Percentiles rank a stretch among this genome's conserved stretches.
Evolutionary conservation across 2,113 vertebrate genomes (phyloP).

Genomic region (Oncorhynchus mykiss): DNA sequence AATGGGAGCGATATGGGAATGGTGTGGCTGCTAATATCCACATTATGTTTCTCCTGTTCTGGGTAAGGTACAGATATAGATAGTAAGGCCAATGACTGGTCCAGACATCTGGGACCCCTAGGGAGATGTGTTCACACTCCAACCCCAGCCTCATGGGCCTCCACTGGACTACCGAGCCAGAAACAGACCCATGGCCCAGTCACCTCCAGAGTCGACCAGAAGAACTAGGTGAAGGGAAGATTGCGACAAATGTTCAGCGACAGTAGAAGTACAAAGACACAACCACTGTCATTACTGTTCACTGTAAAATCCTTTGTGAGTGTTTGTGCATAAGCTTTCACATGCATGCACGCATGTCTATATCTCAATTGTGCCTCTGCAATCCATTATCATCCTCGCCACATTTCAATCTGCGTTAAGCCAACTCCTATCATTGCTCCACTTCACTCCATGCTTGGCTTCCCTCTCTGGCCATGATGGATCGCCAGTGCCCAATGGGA

Average conservation of each 20-base stretch:
- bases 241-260: neutral
- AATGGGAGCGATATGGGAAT: neutral
- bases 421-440: neutral
- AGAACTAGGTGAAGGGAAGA: neutral
- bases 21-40: neutral
- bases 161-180: neutral
- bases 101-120: neutral
- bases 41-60: neutral
- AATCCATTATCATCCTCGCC: slow-evolving; percentile 14
- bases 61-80: neutral
- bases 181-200: neutral
- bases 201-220: neutral
- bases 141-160: neutral
- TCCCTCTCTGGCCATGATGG: neutral
- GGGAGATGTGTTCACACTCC: neutral
- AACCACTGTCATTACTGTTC: neutral
- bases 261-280: neutral
- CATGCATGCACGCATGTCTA: neutral
- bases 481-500: neutral
- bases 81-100: neutral
- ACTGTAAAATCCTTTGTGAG: neutral
- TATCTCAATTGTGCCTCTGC: slow-evolving; percentile 3
- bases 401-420: slow-evolving; percentile 25
- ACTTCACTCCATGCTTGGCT: neutral
- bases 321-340: neutral